Base-by-base conservation (phyloP, 2,113 vertebrate species). In the Proterorhinus semilunaris region DNA sequence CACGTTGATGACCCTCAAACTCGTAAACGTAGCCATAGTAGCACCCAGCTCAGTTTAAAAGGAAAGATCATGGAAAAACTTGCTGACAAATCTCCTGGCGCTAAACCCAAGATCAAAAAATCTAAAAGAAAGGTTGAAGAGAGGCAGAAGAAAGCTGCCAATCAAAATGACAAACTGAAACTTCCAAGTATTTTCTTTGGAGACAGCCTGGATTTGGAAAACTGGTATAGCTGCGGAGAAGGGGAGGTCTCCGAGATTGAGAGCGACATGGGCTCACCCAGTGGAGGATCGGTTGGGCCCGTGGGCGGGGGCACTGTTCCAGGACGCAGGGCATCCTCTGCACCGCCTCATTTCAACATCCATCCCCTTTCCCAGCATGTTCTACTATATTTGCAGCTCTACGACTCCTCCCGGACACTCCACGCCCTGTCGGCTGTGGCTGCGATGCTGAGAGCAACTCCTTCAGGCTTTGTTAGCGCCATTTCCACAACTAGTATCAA, bases 211-310 rank as follows among this genome's bases (percentile, higher is more conserved):
- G 98, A 99, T 84, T 92, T 99, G 67, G 98, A 99, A 84, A 99
- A 99, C 78, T 99, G 98, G 98, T 99, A 99, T 78, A 99, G 98
- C 86, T 99, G 98, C 68, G 98, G 98, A 49, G 98, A 99, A 76
- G 98, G 98, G 1, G 98, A 99, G 75, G 96, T 99, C 65, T 99
- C 98, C 3, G 98, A 99, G 89, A 99, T 99, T 46, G 98, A 99
- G 83, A 99, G 98, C 63, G 96, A 99, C 65, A 84, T 93, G 0
- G 96, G 96, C 4, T 99, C 98, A 2, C 98, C 98, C 9, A 93
- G 94, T 6, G 92, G 83, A 10, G 83, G 82, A 11, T 77, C 83
- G 1, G 49, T 51, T 8, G 82, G 62, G 2, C 72, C 77, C 5
- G 62, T 57, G 0, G 86, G 80, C 2, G 81, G 79, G 15, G 76